A percentile compares a stretch with the other conserved stretches of the same genome.
These are phyloP conservation scores for Leptopterna dolabrata DNA, from an alignment of 2,888 invertebrate species.

Conservation along the genomic window DNA sequence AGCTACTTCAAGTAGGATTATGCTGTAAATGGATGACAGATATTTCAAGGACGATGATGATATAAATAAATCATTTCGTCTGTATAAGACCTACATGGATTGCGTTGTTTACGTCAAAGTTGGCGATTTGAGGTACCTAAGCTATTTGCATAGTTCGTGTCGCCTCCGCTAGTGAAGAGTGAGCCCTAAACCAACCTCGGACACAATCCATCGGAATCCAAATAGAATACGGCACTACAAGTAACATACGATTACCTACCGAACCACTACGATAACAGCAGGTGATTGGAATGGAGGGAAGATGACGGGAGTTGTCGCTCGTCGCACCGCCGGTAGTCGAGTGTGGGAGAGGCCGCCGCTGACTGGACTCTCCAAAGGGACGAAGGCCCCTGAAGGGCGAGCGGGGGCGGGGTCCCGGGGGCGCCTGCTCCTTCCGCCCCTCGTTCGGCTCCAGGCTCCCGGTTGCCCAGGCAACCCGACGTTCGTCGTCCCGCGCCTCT, in stretches of 20 bases:
- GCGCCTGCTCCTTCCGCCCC: constrained; percentile 40
- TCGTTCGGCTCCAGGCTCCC: not conserved
- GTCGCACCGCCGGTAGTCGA: constrained; percentile 6
- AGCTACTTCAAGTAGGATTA: too few relatives aligned
- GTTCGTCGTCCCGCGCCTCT: not conserved
- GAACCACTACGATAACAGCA: constrained; percentile 21
- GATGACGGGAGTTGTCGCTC: not conserved
- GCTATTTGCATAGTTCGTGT: not conserved
- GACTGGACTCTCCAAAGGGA: constrained; percentile 10
- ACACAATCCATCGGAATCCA: not conserved
- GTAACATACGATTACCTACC: constrained; percentile 19
- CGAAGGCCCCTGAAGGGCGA: not conserved
- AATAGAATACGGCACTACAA: not conserved
- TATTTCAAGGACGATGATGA: too few relatives aligned
- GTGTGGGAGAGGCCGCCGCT: constrained; percentile 26
- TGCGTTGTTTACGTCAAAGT: not conserved
- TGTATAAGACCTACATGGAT: too few relatives aligned
- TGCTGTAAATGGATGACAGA: too few relatives aligned
- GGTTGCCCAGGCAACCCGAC: constrained; percentile 4
- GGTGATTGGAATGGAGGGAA: constrained; percentile 13
- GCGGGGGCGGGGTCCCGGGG: constrained; percentile 25
- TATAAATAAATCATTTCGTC: too few relatives aligned
- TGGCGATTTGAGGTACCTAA: too few relatives aligned
- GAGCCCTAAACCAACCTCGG: not conserved
- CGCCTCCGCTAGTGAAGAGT: too few relatives aligned